Base-by-base conservation (phyloP, 2,797 vertebrate genomes). In the Gorsachius magnificus region DNA sequence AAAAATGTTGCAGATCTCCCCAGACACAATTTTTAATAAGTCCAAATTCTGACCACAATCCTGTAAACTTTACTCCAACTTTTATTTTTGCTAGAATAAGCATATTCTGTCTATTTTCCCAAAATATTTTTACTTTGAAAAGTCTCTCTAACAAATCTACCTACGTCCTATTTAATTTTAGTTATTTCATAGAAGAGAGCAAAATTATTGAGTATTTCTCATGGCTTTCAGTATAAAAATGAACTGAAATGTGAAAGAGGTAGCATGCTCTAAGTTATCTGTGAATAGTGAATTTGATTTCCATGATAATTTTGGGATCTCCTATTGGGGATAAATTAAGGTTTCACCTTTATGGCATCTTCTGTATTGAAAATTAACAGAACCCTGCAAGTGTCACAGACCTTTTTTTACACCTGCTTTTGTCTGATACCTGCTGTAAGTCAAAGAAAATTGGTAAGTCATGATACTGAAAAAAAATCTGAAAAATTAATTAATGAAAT, bases 191-290 rank as follows among this genome's bases (percentile, higher is more conserved):
- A 50, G 31, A 74, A 53, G 2, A 70, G 2, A 74, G 6, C 3
- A 71, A 87, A 78, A 46, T 33, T 3, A 53, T 10, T 3, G 10
- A 53, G 10, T 31, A 36, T 63, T 89, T 78, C 14, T 66, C 14
- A 31, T 20, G 15, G 3, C 3, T 82, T 87, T 84, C 33, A 35
- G 29, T 60, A 36, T 6, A 69, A 28, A 38, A 69, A 16, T 64
- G 4, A 79, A 78, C 22, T 24, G 20, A 84, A 71, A 75, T 43
- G 26, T 66, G 53, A 63, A 72, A 81, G 26, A 87, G 10, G 13
- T 7, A 51, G 2, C 7, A n/a, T 21, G 8, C 2, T 5, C 0
- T 51, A 87, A 45, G 3, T 46, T 58, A 33, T 38, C 10, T 33
- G 2, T 66, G 5, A 45, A 48, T 17, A 57, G 31, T 53, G 2